phyloP scores from a whole-genome alignment of 2,113 vertebrate genomes.

The Phrynosoma platyrhinos region DNA sequence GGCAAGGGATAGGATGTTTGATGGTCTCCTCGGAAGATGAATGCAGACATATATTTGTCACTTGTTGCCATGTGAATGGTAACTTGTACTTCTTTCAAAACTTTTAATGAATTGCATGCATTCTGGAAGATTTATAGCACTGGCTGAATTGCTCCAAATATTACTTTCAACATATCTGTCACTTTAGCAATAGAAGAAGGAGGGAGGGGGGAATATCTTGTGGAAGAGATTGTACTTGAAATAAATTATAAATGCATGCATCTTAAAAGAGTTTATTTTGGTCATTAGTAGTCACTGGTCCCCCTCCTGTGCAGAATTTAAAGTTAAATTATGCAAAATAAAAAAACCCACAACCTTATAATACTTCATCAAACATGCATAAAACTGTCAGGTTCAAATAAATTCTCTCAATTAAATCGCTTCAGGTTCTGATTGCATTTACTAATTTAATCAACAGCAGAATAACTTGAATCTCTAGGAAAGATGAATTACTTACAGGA shows the following conservation, averaged over 20 bases:
- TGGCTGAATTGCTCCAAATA: constrained; percentile 65
- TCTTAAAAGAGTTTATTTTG: constrained; percentile 84
- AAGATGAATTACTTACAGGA: constrained; percentile 67
- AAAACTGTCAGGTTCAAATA: constrained; percentile 90
- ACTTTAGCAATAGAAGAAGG: constrained; percentile 77
- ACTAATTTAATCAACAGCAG: constrained; percentile 89
- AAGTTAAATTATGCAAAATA: constrained; percentile 95
- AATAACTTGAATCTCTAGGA: constrained; percentile 77
- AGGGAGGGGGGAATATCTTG: too few species aligned
- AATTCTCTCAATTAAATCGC: constrained; percentile 89
- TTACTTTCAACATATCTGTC: constrained; percentile 84
- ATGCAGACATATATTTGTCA: constrained; percentile 70
- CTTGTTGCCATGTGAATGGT: constrained; percentile 76
- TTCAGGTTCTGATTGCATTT: constrained; percentile 88
- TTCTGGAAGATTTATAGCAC: constrained; percentile 80
- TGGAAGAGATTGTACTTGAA: constrained; percentile 63
- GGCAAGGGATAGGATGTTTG: constrained; percentile 34
- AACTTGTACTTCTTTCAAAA: constrained; percentile 81
- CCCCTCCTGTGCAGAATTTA: constrained; percentile 82
- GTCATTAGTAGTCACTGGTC: constrained; percentile 81
- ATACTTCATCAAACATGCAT: constrained; percentile 94
- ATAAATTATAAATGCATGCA: constrained; percentile 84
- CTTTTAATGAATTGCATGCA: constrained; percentile 81
- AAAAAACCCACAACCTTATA: constrained; percentile 85
- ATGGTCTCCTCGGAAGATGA: constrained; percentile 60